phyloP scores from a whole-genome alignment of 2,888 invertebrate genomes.

The Ectemnius cavifrons region DNA sequence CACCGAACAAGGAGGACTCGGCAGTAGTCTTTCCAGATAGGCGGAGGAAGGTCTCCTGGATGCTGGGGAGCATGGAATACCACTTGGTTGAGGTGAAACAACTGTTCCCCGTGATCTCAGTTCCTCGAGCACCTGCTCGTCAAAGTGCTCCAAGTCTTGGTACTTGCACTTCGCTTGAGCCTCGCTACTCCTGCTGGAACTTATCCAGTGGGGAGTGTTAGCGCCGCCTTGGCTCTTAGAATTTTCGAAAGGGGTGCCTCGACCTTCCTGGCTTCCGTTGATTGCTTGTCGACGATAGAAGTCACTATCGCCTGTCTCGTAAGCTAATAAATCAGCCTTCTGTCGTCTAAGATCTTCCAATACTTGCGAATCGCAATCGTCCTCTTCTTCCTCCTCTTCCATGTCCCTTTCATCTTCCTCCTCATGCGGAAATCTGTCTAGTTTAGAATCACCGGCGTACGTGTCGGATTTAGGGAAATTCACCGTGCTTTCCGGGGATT shows the following conservation, averaged over 20 bases:
- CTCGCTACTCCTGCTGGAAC: conserved; percentile 63
- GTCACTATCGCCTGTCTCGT: conserved; percentile 38
- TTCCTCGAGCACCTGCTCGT: conserved; percentile 82
- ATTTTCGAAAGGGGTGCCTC: conserved; percentile 37
- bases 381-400: conserved; percentile 57
- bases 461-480: conserved; percentile 54
- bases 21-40: conserved; percentile 82
- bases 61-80: conserved; percentile 79
- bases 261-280: conserved; percentile 31
- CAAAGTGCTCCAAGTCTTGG: conserved; percentile 75
- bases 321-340: conserved; percentile 50
- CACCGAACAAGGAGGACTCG: conserved; percentile 83
- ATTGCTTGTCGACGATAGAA: conserved; percentile 22
- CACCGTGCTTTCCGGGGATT: conserved; percentile 70
- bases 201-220: conserved; percentile 27
- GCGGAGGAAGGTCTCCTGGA: conserved; percentile 65
- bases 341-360: conserved; percentile 60
- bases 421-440: conserved; percentile 47
- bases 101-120: conserved; percentile 80
- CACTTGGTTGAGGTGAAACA: conserved; percentile 85
- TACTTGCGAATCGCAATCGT: conserved; percentile 68
- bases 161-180: conserved; percentile 66
- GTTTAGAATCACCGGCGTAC: conserved; percentile 37
- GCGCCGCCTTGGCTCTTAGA: conserved; percentile 34
- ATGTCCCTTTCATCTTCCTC: conserved; percentile 50